These are phyloP conservation scores for Clarias pachynema DNA, from an alignment of 2,797 vertebrate species.

Conservation along the genomic window DNA sequence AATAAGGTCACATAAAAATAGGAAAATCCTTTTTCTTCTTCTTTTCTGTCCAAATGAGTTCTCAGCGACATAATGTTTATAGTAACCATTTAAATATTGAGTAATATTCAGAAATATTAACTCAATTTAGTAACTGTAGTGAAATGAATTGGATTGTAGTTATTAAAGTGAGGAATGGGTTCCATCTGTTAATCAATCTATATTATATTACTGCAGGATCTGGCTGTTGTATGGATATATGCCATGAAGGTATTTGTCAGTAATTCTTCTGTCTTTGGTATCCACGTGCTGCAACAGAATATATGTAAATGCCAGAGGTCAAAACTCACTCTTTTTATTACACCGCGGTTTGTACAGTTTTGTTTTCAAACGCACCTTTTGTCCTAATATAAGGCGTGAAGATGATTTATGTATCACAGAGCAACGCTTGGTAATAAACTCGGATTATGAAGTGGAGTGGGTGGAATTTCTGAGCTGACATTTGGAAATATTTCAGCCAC, in stretches of 20 bases:
- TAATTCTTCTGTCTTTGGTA: not conserved
- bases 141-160: not conserved
- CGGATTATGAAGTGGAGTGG: constrained; percentile 57
- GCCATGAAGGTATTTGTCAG: not conserved
- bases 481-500: constrained; percentile 54
- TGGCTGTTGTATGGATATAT: not conserved
- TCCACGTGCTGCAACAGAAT: not conserved
- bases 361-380: constrained; percentile 48
- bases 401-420: constrained; percentile 53
- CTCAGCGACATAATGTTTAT: not conserved
- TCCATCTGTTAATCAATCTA: not conserved
- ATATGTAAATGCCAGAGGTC: constrained; percentile 16
- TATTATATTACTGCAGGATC: not conserved
- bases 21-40: not conserved
- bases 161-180: not conserved
- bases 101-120: not conserved
- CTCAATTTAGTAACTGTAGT: not conserved
- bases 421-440: constrained; percentile 58
- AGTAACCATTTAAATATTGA: not conserved
- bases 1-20: no score
- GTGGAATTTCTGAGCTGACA: constrained; percentile 57
- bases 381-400: constrained; percentile 46
- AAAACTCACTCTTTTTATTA: constrained; percentile 23
- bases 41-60: not conserved
- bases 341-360: constrained; percentile 41